Evolutionary conservation across 2,797 vertebrate species (phyloP).

Genomic region (Malurus splendens): DNA sequence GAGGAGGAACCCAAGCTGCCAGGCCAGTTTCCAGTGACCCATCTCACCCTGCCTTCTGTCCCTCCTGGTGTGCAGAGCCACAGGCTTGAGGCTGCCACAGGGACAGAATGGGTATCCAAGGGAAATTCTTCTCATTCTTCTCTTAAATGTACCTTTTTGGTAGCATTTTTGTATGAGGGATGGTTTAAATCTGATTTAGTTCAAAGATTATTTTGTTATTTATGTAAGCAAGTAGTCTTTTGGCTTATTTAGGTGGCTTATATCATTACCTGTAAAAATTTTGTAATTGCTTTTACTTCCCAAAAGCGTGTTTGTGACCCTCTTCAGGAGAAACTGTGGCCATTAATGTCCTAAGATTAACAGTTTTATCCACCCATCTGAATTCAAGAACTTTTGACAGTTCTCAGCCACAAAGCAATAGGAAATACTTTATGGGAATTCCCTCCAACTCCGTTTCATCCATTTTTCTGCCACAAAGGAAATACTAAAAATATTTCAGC

Average conservation of each 20-base stretch:
- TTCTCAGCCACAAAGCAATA: not conserved
- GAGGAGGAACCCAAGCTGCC: not conserved
- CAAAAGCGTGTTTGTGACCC: not conserved
- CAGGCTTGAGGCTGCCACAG: rapidly evolving
- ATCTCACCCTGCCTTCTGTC: not conserved
- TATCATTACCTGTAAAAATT: not conserved
- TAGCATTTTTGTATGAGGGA: not conserved
- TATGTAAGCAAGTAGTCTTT: not conserved
- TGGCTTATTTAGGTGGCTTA: not conserved
- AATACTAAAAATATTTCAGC: not conserved
- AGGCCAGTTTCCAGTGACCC: not conserved
- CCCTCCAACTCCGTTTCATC: not conserved
- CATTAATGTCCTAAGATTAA: not conserved
- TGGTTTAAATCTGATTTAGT: not conserved
- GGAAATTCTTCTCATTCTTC: not conserved
- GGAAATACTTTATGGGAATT: not conserved
- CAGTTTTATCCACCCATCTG: not conserved
- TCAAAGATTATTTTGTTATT: not conserved
- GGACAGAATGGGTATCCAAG: not conserved
- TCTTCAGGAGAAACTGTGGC: not conserved
- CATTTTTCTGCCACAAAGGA: not conserved
- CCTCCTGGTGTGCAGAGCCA: not conserved
- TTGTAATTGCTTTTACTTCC: not conserved
- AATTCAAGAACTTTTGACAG: not conserved
- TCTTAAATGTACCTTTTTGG: rapidly evolving